Evolutionary conservation across 2,888 invertebrate genomes (phyloP), one percentile per base, ranked within the genome.

Genomic region (Camponotus fellah): DNA sequence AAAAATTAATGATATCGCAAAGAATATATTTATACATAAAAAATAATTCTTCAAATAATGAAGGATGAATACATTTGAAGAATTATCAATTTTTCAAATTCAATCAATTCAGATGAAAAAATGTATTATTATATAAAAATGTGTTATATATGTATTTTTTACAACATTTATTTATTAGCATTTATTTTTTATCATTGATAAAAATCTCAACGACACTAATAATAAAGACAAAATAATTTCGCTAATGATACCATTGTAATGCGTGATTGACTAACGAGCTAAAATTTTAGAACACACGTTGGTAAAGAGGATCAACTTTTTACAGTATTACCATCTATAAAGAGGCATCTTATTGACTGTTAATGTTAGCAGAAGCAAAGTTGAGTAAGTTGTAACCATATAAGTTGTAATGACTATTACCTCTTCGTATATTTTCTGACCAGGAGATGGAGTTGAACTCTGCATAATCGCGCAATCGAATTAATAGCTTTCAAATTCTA

Each of bases 401-500:
- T 21, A 12, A 3, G 12, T 12, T 56, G 49, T 37, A n/a, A 77
- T 37, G 26, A 77, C 5, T 32, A 56, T 26, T 56, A 32, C 69
- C 69, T 56, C 32, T 21, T 77, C 56, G 77, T 68, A 14, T 32
- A n/a, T 76, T 8, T 1, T 53, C 14, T 8, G n/a, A 32, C 32
- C 77, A 77, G 46, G 14, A 76, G 77, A 40, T 77, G 77, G 77
- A 69, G 71, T 77, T 56, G 2, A 43, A 76, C 49, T 43, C 14
- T 58, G 0, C 9, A 43, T 56, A 75, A 49, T 6, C 8, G 40
- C 12, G 26, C 3, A 34, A 8, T 3, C 37, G 9, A 72, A 40
- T 21, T 17, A 43, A 3, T 74, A 32, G 3, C 21, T 0, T 65
- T 75, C 46, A 65, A 75, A 65, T 34, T 12, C 9, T 60, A 2